A percentile compares a stretch with the other conserved stretches of the same genome.
Evolutionary conservation across 2,888 invertebrate species (phyloP).

Genomic region (Dinocampus coccinellae): DNA sequence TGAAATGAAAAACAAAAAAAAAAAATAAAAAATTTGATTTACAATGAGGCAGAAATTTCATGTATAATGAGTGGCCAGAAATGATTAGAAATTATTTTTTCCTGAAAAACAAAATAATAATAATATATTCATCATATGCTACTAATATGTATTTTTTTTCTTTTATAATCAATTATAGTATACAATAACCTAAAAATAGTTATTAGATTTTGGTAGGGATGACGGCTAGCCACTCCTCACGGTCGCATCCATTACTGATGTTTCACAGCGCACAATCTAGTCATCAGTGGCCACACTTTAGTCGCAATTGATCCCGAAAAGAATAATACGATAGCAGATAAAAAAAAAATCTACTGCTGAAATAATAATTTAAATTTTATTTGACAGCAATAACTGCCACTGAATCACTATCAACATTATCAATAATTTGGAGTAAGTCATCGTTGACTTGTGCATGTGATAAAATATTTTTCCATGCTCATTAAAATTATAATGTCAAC

Average conservation of each 20-base stretch:
- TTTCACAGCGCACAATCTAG: conserved; percentile 22
- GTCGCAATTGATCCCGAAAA: conserved; percentile 13
- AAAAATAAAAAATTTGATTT: too few species aligned
- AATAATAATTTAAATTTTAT: not conserved
- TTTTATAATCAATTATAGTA: too few species aligned
- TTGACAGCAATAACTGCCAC: not conserved
- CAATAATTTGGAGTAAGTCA: conserved; percentile 17
- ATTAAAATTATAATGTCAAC: too few species aligned
- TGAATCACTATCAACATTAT: not conserved
- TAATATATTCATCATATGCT: too few species aligned
- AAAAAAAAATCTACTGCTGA: not conserved
- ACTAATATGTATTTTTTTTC: too few species aligned
- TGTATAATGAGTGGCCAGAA: too few species aligned
- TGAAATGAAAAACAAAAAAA: too few species aligned
- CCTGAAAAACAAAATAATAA: too few species aligned
- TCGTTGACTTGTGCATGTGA: not conserved
- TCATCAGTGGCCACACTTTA: conserved; percentile 5
- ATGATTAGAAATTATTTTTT: too few species aligned
- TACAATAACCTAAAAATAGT: too few species aligned
- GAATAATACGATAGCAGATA: not conserved
- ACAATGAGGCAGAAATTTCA: too few species aligned
- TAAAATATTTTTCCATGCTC: not conserved
- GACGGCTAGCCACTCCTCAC: conserved; percentile 19
- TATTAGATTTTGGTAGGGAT: too few species aligned
- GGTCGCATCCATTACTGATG: conserved; percentile 41